Evolutionary conservation across 2,113 vertebrate species (phyloP), one percentile per base, ranked within the genome.

Genomic region (Epinephelus cyanopodus): DNA sequence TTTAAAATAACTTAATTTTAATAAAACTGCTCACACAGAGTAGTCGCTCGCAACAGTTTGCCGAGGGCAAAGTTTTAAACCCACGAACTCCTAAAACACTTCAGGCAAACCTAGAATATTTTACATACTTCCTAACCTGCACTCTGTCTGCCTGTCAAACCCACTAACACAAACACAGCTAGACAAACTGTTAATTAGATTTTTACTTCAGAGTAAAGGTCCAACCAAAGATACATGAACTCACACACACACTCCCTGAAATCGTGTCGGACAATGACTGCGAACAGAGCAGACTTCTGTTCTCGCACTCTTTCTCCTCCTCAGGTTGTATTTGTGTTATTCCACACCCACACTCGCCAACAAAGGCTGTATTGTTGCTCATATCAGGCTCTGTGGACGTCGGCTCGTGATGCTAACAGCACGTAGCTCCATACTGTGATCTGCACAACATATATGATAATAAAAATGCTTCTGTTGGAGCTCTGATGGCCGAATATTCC

Each of bases 301-400:
- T 50, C 15, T 72, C 48, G 0, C 65, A 73, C 64, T 47, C 45
- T 9, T 3, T 23, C 53, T 52, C 52, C 76, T 66, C 37, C 69
- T 73, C 70, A 74, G 84, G 82, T 58, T 83, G 64, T 79, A 2
- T 73, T 65, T 54, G 14, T 79, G 58, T 77, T 47, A 2, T 12
- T 69, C 47, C 62, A 69, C 37, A 17, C 63, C 60, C 76, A 61
- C 71, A 57, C 67, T 15, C 29, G 3, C 56, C n/a, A 66, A 90
- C 85, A 90, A 82, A 82, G 73, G 33, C 87, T 3, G 19, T 3
- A 42, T 39, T 89, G 85, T 92, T 71, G 50, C 48, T 11, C 50
- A 62, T 83, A 67, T 82, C 73, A 39, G 48, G 54, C 29, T 13
- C 66, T 4, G 4, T 58, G 47, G 42, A 25, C n/a, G 78, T 70